phyloP scores from a whole-genome alignment of 2,888 invertebrate species.

The Metallyticus violacea region DNA sequence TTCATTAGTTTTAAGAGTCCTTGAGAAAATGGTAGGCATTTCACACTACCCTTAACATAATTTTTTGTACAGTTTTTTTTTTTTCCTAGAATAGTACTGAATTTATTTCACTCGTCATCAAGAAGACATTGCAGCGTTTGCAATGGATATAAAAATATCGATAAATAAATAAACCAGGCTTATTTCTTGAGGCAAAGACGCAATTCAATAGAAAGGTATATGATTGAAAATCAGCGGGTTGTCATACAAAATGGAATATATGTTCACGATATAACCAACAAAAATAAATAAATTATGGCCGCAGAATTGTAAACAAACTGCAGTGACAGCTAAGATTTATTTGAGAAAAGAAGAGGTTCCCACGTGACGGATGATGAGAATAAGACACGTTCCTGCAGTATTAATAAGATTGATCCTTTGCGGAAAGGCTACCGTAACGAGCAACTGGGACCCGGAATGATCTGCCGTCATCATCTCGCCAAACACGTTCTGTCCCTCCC shows the following conservation, averaged over 20 bases:
- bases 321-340: not conserved
- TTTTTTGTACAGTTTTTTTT: no score
- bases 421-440: not conserved
- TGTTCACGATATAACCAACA: not conserved
- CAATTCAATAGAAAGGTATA: not conserved
- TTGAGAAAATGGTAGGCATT: no score
- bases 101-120: no score
- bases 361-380: not conserved
- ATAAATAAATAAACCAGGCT: no score
- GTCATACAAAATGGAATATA: not conserved
- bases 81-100: no score
- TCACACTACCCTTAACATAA: no score
- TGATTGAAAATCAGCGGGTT: not conserved
- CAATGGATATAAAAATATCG: no score
- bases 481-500: not conserved
- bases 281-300: no score
- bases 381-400: no score
- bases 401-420: not conserved
- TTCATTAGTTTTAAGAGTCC: no score
- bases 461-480: not conserved
- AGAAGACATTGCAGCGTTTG: no score
- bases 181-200: not conserved
- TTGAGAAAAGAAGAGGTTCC: not conserved
- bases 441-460: not conserved
- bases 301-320: not conserved